Evolutionary conservation across 2,888 invertebrate species (phyloP), one percentile per base, ranked within the genome.

Genomic region (Zaprionus bogoriensis): DNA sequence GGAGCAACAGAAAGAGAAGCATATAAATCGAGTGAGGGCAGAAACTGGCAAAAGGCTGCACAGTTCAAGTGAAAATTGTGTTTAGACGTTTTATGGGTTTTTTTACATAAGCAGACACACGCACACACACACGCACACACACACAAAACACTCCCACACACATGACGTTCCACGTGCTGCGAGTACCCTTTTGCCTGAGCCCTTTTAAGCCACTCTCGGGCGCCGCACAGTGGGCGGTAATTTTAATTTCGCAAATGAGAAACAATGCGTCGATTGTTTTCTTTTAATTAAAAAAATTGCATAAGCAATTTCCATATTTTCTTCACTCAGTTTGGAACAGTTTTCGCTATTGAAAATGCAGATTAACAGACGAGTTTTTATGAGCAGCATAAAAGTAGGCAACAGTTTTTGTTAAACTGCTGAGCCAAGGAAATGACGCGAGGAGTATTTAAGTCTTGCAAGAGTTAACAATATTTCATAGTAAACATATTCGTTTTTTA

Each of bases 1-100:
- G 44, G 10, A 38, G 23, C 27, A 19, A 32, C 36, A 48, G 46
- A 50, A 51, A 23, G 27, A n/a, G 38, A 58, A n/a, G n/a, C n/a
- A n/a, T n/a, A n/a, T n/a, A n/a, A n/a, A n/a, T n/a, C n/a, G n/a
- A n/a, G n/a, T n/a, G n/a, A n/a, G n/a, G 57, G 46, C 41, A 14
- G 36, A 23, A 52, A 44, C 61, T 53, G 69, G 46, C 54, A 71
- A 71, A 82, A 72, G 67, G 50, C 66, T 65, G 39, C 58, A 19
- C 44, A 52, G 61, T 53, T 79, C 32, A 67, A 79, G 64, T 67
- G 67, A 69, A 79, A 73, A 73, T 60, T 67, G 67, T 83, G 67
- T 61, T 80, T 65, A 73, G 65, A 69, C 65, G 65, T 65, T 76
- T 68, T 50, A 69, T 69, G 67, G 61, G 55, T 3, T 42, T 61